Conservation (phyloP, 1,140 invertebrate genomes). For the Maconellicoccus hirsutus region DNA sequence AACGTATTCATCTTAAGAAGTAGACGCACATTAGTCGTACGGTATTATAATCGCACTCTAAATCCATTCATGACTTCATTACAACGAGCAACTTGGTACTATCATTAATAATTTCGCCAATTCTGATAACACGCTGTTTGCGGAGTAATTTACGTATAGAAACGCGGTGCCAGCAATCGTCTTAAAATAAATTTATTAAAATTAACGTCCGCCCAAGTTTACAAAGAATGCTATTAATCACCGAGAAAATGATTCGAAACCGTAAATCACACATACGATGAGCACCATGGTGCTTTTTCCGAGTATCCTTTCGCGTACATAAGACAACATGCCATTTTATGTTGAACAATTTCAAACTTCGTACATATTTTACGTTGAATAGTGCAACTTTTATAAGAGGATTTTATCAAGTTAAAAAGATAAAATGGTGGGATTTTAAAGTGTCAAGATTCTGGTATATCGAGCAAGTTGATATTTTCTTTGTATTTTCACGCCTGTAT, state of each 20-base stretch:
- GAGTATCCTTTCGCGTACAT: not conserved
- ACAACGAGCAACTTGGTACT: not conserved
- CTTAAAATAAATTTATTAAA: not conserved
- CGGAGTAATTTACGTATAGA: too few species aligned
- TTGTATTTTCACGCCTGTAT: not conserved
- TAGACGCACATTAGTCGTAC: too few species aligned
- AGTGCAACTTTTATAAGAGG: not conserved
- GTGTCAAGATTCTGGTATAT: not conserved
- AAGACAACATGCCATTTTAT: not conserved
- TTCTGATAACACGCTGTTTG: not conserved
- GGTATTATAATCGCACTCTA: not conserved
- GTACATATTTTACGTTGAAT: not conserved
- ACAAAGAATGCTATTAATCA: not conserved
- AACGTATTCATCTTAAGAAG: too few species aligned
- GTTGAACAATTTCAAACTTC: not conserved
- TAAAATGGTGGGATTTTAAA: not conserved
- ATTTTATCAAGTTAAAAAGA: constrained; percentile 1
- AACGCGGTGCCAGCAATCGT: too few species aligned
- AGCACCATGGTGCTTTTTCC: not conserved
- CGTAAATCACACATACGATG: not conserved
- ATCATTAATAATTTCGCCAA: not conserved
- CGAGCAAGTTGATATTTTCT: not conserved
- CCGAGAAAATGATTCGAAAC: not conserved
- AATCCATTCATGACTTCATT: constrained; percentile 1
- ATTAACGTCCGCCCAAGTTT: not conserved